A percentile compares a stretch with the other conserved stretches of the same genome.
These are phyloP conservation scores for Microhierax caerulescens DNA, from an alignment of 2,797 vertebrate genomes.

Conservation along the genomic window DNA sequence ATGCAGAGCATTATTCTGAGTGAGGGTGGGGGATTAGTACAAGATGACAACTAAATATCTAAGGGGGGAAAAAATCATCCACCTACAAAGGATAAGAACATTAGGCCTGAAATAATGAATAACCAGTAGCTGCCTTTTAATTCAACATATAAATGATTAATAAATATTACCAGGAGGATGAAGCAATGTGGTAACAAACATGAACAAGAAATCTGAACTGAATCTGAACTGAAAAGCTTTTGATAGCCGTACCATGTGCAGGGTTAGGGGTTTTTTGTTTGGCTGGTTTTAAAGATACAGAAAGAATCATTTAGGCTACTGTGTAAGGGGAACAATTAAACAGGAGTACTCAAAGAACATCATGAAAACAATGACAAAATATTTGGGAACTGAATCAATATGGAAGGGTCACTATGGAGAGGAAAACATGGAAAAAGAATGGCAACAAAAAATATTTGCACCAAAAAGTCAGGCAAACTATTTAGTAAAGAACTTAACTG, in stretches of 20 bases:
- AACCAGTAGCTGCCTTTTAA: not conserved
- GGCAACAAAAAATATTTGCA: not conserved
- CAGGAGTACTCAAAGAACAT: not conserved
- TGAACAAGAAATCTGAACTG: not conserved
- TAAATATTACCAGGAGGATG: not conserved
- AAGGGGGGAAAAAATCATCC: not conserved
- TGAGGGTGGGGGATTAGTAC: not conserved
- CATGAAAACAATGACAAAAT: not conserved
- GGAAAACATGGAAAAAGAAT: not conserved
- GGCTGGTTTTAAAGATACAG: not conserved
- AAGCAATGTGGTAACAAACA: not conserved
- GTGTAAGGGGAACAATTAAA: not conserved
- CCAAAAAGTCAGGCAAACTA: not conserved
- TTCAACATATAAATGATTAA: not conserved
- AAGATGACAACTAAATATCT: not conserved
- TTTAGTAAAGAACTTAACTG: not conserved
- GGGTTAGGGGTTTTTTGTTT: not conserved
- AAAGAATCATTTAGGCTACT: not conserved
- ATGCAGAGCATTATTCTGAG: not conserved
- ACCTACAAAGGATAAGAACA: not conserved
- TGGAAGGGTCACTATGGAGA: not conserved
- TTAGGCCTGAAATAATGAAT: not conserved
- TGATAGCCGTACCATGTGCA: not conserved
- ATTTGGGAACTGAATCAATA: not conserved
- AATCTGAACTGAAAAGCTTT: not conserved